Evolutionary conservation across 2,888 invertebrate species (phyloP).

Genomic region (Polydrusus pterygomalis): DNA sequence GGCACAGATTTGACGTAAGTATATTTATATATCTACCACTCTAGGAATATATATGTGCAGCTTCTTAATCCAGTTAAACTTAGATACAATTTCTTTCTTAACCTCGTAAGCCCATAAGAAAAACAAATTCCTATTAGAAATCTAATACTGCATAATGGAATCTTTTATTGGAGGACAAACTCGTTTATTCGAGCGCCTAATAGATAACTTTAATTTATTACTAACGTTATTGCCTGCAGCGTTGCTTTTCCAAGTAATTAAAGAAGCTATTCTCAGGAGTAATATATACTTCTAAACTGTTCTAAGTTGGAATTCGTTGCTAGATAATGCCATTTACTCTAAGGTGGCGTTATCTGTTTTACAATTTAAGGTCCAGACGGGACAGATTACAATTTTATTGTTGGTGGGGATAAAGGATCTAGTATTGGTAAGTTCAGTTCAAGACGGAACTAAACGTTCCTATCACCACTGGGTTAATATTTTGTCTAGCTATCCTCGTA

Average conservation of each 20-base stretch:
- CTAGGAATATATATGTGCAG: no score
- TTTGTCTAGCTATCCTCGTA: no score
- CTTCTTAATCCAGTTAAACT: no score
- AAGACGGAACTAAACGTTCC: no score
- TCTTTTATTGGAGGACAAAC: neutral
- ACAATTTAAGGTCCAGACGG: neutral
- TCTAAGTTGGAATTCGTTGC: constrained; percentile 7
- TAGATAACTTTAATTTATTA: constrained; percentile 19
- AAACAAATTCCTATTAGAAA: neutral
- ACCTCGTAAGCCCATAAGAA: no score
- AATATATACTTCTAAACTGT: constrained; percentile 19
- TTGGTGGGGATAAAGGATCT: no score
- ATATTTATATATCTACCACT: no score
- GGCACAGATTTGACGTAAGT: no score
- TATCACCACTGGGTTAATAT: no score
- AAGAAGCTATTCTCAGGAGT: constrained; percentile 21
- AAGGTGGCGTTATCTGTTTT: neutral
- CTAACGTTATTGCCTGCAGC: constrained; percentile 4
- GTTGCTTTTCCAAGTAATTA: constrained; percentile 12
- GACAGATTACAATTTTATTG: no score
- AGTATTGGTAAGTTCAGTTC: no score
- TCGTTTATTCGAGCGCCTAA: neutral
- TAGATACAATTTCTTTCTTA: no score
- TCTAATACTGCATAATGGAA: neutral
- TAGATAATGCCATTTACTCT: constrained; percentile 21